Evolutionary conservation across 2,888 invertebrate genomes (phyloP).

Genomic region (Apoda limacodes): DNA sequence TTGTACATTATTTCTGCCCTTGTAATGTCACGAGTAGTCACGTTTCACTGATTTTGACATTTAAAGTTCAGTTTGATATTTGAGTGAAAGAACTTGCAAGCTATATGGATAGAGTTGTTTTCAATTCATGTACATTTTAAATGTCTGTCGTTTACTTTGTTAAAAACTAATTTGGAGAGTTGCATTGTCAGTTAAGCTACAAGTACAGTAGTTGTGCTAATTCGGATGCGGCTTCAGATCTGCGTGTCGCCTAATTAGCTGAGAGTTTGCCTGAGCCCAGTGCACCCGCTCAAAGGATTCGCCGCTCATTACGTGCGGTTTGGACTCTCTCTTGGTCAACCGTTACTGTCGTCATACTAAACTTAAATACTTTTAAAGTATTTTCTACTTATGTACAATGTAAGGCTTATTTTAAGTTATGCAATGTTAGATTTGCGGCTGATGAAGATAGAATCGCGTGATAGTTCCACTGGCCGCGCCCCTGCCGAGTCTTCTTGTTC

Average conservation of each 20-base stretch:
- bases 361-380: too few species aligned
- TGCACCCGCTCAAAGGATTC: constrained; percentile 62
- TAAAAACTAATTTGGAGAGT: too few species aligned
- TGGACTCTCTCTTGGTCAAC: constrained; percentile 24
- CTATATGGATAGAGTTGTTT: constrained; percentile 25
- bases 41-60: constrained; percentile 45
- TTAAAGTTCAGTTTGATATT: constrained; percentile 64
- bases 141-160: not conserved
- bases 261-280: constrained; percentile 44
- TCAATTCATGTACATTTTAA: constrained; percentile 6
- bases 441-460: constrained; percentile 66
- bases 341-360: too few species aligned
- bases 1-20: too few species aligned
- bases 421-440: constrained; percentile 63
- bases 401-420: too few species aligned
- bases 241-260: constrained; percentile 61
- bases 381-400: too few species aligned
- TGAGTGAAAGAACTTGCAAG: constrained; percentile 30
- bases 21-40: too few species aligned
- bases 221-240: constrained; percentile 58
- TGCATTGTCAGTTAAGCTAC: constrained; percentile 38
- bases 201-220: constrained; percentile 46
- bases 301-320: constrained; percentile 56
- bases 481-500: constrained; percentile 29
- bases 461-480: constrained; percentile 35